Evolutionary conservation across 2,888 invertebrate species (phyloP).

Genomic region (Nomada goodeniana): DNA sequence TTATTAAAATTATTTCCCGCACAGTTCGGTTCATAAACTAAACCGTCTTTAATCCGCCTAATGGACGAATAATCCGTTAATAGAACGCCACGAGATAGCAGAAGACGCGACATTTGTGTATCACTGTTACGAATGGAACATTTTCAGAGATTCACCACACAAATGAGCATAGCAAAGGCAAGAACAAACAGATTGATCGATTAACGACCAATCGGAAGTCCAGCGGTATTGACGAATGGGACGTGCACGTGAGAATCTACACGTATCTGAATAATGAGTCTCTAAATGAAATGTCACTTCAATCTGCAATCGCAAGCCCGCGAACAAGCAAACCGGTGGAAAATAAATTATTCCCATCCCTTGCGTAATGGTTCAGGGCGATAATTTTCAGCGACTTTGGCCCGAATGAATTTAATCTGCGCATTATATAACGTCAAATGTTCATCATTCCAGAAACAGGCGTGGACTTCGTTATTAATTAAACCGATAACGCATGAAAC

Average conservation of each 20-base stretch:
- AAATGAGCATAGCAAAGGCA: background rate
- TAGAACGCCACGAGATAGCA: too few relatives aligned
- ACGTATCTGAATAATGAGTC: slow-evolving; percentile 2
- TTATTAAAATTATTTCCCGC: too few relatives aligned
- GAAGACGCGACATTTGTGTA: too few relatives aligned
- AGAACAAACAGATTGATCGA: slow-evolving; percentile 1
- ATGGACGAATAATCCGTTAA: too few relatives aligned
- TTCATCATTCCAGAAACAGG: background rate
- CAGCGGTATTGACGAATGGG: slow-evolving; percentile 10
- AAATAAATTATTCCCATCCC: too few relatives aligned
- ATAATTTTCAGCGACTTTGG: too few relatives aligned
- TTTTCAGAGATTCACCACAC: too few relatives aligned
- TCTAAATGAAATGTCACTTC: background rate
- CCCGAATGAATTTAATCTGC: background rate
- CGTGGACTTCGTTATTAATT: slow-evolving; percentile 41
- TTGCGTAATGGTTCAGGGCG: too few relatives aligned
- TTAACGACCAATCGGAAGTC: slow-evolving; percentile 12
- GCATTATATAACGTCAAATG: background rate
- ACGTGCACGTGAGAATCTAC: background rate
- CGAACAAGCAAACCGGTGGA: background rate
- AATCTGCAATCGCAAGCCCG: background rate
- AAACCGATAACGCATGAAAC: slow-evolving; percentile 15
- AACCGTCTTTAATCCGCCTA: too few relatives aligned
- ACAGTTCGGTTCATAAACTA: too few relatives aligned
- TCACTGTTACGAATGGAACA: too few relatives aligned